Evolutionary conservation across 1,140 invertebrate genomes (phyloP).

Genomic region (Diachasma alloeum): DNA sequence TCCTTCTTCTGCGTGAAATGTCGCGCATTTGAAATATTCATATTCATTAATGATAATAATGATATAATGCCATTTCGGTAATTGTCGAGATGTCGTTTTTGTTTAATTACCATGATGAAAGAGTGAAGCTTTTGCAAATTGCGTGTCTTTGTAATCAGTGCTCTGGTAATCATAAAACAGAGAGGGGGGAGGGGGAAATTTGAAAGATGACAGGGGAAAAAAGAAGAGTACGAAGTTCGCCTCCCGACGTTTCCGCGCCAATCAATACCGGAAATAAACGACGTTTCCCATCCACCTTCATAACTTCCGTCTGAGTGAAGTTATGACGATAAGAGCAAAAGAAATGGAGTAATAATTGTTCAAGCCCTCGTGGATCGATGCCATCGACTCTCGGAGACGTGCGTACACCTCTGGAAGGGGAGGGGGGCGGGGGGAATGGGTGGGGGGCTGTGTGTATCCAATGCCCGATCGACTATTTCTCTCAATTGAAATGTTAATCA

Average conservation of each 20-base stretch:
- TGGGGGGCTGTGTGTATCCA: neutral
- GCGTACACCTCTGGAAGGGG: neutral
- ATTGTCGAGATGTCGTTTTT: neutral
- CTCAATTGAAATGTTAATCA: neutral
- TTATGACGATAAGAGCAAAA: neutral
- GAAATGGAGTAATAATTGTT: slow-evolving; percentile 5
- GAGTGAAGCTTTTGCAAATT: neutral
- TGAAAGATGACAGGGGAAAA: neutral
- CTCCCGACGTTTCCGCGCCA: neutral
- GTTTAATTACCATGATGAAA: neutral
- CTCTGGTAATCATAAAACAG: neutral
- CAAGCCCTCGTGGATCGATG: neutral
- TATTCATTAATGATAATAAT: neutral
- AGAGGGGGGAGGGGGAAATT: neutral
- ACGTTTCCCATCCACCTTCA: neutral
- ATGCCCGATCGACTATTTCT: neutral
- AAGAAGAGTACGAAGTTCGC: neutral
- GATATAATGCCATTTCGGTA: neutral
- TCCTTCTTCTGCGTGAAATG: neutral
- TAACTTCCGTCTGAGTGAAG: neutral
- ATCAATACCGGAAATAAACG: slow-evolving; percentile 3
- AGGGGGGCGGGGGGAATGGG: too few species aligned
- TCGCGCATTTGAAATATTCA: neutral
- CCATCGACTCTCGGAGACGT: neutral
- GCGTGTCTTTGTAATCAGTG: neutral